Evolutionary conservation across 1,140 invertebrate genomes (phyloP), one percentile per base, ranked within the genome.

Genomic region (Euborellia annulipes): DNA sequence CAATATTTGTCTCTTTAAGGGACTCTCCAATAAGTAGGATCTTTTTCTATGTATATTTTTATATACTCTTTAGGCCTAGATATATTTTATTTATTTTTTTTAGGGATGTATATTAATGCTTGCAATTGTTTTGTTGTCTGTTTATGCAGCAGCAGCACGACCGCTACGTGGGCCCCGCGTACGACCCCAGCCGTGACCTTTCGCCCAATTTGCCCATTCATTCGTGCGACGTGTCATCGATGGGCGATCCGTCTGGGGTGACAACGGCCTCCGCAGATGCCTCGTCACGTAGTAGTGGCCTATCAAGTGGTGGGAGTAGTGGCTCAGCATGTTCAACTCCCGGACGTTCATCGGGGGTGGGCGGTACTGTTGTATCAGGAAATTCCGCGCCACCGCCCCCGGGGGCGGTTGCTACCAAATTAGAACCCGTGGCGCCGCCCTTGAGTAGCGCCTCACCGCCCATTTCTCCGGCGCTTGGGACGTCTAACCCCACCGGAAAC

Each of bases 131-230:
- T 62, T 58, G 61, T 61, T 58, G 62, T 63, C 53, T 41, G 55
- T 52, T 55, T 60, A 50, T 59, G 59, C 58, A 54, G 56, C 59
- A 56, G 58, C 63, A 66, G 58, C 61, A 54, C 61, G 65, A 59
- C 58, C 64, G 64, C 50, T 54, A 54, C 47, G 47, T 55, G 19
- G 72, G 74, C 55, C 71, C 74, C 56, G 70, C 72, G 55, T 76
- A 78, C 64, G 76, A 80, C 54, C 75, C 75, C 53, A 74, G 75
- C 23, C 69, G 77, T 55, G 78, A 79, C 55, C 66, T 79, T 39
- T 79, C 76, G 55, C 78, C 79, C 52, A 79, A 76, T 54, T 70
- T 79, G 45, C 78, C 47, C 27, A 16, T 48, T 16, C 42, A 49
- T 32, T 45, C 78, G 27, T 69, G 68, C 51, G 63, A 68, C 55